phyloP scores from a whole-genome alignment of 1,140 invertebrate species.

The Apocrypta bakeri region DNA sequence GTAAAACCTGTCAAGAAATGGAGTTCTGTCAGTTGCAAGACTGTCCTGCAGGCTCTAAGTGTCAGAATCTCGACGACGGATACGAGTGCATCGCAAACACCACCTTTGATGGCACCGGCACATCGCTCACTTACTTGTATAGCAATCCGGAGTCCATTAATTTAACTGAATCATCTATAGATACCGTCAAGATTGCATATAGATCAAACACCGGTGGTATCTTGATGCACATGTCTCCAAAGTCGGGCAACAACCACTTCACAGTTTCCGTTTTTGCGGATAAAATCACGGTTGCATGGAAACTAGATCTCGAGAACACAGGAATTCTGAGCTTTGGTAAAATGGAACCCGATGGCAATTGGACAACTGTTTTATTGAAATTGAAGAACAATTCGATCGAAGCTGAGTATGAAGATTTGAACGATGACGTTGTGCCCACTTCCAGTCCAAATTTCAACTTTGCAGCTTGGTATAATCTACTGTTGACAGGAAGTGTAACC shows the following conservation, averaged over 20 bases:
- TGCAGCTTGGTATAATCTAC: slow-evolving; percentile 77
- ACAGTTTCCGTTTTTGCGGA: slow-evolving; percentile 82
- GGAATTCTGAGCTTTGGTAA: slow-evolving; percentile 77
- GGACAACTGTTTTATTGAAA: slow-evolving; percentile 80
- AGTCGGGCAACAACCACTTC: slow-evolving; percentile 77
- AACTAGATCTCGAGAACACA: slow-evolving; percentile 73
- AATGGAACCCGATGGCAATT: slow-evolving; percentile 78
- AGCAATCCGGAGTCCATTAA: slow-evolving; percentile 58
- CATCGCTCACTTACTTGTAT: slow-evolving; percentile 76
- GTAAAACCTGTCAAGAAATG: slow-evolving; percentile 92
- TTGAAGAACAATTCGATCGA: slow-evolving; percentile 76
- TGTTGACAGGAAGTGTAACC: slow-evolving; percentile 72
- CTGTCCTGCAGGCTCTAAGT: slow-evolving; percentile 88
- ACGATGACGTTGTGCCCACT: slow-evolving; percentile 61
- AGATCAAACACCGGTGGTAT: slow-evolving; percentile 85
- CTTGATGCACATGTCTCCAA: slow-evolving; percentile 77
- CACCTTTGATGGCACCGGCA: slow-evolving; percentile 85
- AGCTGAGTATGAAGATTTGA: slow-evolving; percentile 64
- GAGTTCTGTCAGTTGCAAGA: slow-evolving; percentile 91
- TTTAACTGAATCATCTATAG: slow-evolving; percentile 65
- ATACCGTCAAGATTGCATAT: slow-evolving; percentile 77
- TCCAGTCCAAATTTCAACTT: slow-evolving; percentile 72
- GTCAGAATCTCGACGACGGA: slow-evolving; percentile 91
- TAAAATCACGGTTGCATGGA: slow-evolving; percentile 81
- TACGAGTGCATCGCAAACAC: slow-evolving; percentile 94